These are phyloP conservation scores for Leptopterna dolabrata DNA, from an alignment of 2,888 invertebrate species.

Conservation along the genomic window DNA sequence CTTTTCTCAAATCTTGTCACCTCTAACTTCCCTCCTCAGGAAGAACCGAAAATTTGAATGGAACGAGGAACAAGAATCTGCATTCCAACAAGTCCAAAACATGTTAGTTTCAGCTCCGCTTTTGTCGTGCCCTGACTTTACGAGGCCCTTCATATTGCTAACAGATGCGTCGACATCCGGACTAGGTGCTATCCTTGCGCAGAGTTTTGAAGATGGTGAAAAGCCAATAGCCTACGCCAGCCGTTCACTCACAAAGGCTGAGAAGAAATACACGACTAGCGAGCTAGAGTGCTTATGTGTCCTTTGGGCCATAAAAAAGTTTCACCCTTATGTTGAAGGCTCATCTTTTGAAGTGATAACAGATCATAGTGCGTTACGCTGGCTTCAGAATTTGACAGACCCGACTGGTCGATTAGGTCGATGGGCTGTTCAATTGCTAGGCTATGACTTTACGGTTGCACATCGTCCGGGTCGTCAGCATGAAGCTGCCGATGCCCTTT, in stretches of 20 bases:
- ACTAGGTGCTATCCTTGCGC: constrained; percentile 59
- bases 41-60: constrained; percentile 40
- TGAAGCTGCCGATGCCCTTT: not conserved
- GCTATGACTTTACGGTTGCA: not conserved
- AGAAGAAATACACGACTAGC: constrained; percentile 61
- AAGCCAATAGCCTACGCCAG: constrained; percentile 62
- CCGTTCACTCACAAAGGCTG: constrained; percentile 56
- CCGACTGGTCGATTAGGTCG: constrained; percentile 61
- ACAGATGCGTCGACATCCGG: constrained; percentile 58
- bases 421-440: constrained; percentile 56
- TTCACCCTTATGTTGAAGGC: constrained; percentile 51
- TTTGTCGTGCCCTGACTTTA: constrained; percentile 59
- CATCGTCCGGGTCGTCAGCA: constrained; percentile 9
- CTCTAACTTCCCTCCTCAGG: not conserved
- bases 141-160: constrained; percentile 51
- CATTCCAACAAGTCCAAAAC: constrained; percentile 43
- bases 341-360: constrained; percentile 54
- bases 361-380: constrained; percentile 61
- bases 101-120: constrained; percentile 54
- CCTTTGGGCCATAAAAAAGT: constrained; percentile 60
- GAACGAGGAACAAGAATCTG: constrained; percentile 28
- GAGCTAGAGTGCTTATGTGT: constrained; percentile 63
- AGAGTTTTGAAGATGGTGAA: constrained; percentile 59
- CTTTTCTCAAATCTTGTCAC: not conserved
- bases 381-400: constrained; percentile 61